These are phyloP conservation scores for Phengaris arion DNA, from an alignment of 2,888 invertebrate genomes.

Conservation along the genomic window DNA sequence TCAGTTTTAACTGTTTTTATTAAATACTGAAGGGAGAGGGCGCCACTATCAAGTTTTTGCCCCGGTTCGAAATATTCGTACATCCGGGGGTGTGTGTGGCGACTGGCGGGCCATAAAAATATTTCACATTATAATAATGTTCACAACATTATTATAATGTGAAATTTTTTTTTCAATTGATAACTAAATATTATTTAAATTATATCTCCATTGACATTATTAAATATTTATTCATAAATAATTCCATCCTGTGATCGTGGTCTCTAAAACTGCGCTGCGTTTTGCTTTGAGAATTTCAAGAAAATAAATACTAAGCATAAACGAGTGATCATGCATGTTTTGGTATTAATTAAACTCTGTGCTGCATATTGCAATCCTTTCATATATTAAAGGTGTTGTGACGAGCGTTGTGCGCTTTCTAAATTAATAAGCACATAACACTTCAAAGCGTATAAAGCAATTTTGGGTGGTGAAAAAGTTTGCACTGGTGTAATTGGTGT, in stretches of 20 bases:
- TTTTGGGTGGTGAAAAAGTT: conserved; percentile 74
- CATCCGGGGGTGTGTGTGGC: too few species aligned
- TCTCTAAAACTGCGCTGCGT: background rate
- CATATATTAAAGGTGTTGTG: conserved; percentile 32
- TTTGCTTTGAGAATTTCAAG: conserved; percentile 12
- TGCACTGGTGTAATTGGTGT: conserved; percentile 74
- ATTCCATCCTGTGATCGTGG: background rate
- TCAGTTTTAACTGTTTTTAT: too few species aligned
- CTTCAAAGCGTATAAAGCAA: conserved; percentile 76
- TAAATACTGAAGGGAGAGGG: too few species aligned
- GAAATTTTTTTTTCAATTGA: too few species aligned
- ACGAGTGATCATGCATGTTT: conserved; percentile 4
- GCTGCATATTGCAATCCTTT: background rate
- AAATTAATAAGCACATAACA: conserved; percentile 77
- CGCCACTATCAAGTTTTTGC: too few species aligned
- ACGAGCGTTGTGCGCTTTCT: conserved; percentile 53
- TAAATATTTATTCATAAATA: background rate
- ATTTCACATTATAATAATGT: too few species aligned
- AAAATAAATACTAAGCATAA: background rate
- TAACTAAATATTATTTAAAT: too few species aligned
- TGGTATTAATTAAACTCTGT: conserved; percentile 12
- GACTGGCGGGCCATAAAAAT: too few species aligned
- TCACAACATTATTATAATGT: too few species aligned
- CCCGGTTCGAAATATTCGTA: too few species aligned
- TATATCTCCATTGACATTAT: too few species aligned